Base-by-base conservation (phyloP, 2,888 invertebrate genomes). In the Pandemis corylana region DNA sequence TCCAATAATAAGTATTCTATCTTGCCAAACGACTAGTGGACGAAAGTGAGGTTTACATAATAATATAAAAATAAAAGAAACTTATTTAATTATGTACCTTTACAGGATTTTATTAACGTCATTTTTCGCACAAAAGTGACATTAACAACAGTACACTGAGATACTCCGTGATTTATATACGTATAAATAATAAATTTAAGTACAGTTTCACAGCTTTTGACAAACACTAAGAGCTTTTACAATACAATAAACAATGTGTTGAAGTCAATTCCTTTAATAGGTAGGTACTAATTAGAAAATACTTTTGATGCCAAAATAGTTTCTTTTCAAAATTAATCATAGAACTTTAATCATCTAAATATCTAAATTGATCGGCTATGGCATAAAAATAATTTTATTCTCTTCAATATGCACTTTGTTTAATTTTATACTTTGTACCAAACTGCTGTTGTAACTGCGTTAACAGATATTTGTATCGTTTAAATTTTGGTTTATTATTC, bases 181-280 rank as follows among this genome's bases (percentile, higher is more conserved):
- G 28, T 36, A 36, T 81, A 84, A 85, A 64, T 64, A 12, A 65
- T 49, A 59, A 59, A 28, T 89, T 92, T 94, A 94, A 94, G 94
- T 94, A 94, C 94, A 92, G 82, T 88, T 92, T 91, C 93, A 94
- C 93, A 94, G 93, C 93, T 90, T 91, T 83, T 82, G 83, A 88
- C 87, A 88, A 90, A 88, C 89, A 90, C 82, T 87, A 80, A 87
- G 85, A 82, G 85, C 81, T 83, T 87, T 84, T 79, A 73, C 75
- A 81, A 81, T 79, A 82, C 80, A 85, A 81, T 80, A 79, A 81
- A 84, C 81, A 82, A 81, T 79, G 80, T 81, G 77, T 80, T 82
- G 83, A 76, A 81, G 68, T 90, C 90, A 91, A 92, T 92, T 91
- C 90, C 90, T 82, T 85, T 78, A 82, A 83, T 59, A 28, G 28